phyloP scores from a whole-genome alignment of 2,797 vertebrate genomes.

The Sebastes miniatus region DNA sequence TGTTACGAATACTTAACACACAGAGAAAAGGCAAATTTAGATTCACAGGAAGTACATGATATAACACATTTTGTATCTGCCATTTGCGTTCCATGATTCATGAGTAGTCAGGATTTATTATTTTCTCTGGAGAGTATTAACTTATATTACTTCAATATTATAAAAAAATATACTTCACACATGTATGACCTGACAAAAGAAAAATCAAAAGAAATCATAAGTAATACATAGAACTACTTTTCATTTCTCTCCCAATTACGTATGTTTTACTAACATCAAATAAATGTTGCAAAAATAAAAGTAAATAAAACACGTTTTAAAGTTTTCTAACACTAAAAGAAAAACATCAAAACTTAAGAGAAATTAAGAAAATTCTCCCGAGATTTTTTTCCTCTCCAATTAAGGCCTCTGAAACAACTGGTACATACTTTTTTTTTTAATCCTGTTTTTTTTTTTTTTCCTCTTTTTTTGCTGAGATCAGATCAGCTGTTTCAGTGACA shows the following conservation, averaged over 20 bases:
- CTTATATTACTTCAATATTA: slow-evolving; percentile 81
- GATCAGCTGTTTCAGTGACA: slow-evolving; percentile 78
- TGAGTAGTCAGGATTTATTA: slow-evolving; percentile 71
- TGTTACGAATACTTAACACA: slow-evolving; percentile 75
- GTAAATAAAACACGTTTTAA: slow-evolving; percentile 70
- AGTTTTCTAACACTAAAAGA: slow-evolving; percentile 70
- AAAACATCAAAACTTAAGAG: slow-evolving; percentile 55
- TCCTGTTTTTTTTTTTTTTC: not conserved
- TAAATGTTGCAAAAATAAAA: slow-evolving; percentile 74
- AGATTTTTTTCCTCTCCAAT: slow-evolving; percentile 65
- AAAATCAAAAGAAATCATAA: slow-evolving; percentile 70
- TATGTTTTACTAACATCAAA: slow-evolving; percentile 68
- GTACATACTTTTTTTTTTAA: slow-evolving; percentile 22
- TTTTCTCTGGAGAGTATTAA: slow-evolving; percentile 81
- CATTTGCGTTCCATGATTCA: slow-evolving; percentile 67
- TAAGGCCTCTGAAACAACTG: slow-evolving; percentile 78
- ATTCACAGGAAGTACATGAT: slow-evolving; percentile 85
- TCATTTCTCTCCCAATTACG: slow-evolving; percentile 68
- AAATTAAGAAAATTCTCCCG: slow-evolving; percentile 73
- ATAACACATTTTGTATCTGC: slow-evolving; percentile 78
- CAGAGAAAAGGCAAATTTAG: slow-evolving; percentile 82
- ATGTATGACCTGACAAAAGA: slow-evolving; percentile 72
- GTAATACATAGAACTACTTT: slow-evolving; percentile 72
- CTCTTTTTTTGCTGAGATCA: slow-evolving; percentile 43
- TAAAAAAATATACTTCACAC: slow-evolving; percentile 83